Percentiles rank a stretch among this genome's conserved stretches.
These are phyloP conservation scores for Hypanus sabinus DNA, from an alignment of 2,113 vertebrate species.

Conservation along the genomic window DNA sequence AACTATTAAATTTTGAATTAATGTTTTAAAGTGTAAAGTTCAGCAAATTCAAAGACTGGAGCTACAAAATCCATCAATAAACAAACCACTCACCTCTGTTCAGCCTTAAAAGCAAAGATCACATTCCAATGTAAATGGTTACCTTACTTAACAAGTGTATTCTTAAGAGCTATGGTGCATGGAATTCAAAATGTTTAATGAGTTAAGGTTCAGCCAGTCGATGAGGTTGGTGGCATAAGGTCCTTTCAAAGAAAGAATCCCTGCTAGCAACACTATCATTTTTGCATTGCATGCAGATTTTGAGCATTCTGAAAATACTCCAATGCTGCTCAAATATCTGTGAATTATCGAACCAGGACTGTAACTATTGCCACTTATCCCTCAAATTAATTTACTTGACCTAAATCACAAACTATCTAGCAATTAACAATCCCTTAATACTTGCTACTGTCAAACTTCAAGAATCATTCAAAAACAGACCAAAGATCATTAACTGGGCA, in stretches of 20 bases:
- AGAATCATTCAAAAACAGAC: neutral
- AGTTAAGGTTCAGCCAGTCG: neutral
- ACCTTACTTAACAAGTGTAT: neutral
- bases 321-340: too few relatives aligned
- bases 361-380: neutral
- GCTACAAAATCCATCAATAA: neutral
- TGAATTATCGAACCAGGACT: neutral
- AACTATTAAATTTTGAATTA: conserved; percentile 6
- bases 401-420: neutral
- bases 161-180: neutral
- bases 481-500: neutral
- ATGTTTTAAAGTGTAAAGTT: conserved; percentile 9
- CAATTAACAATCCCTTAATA: neutral
- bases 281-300: neutral
- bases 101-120: neutral
- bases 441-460: neutral
- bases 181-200: neutral
- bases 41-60: neutral
- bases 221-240: neutral
- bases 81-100: neutral
- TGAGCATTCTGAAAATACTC: neutral
- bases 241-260: neutral
- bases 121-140: neutral
- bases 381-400: neutral
- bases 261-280: neutral